Percentiles rank a stretch among this genome's conserved stretches.
phyloP scores from a whole-genome alignment of 2,797 vertebrate genomes.

The Poecilia velifera region DNA sequence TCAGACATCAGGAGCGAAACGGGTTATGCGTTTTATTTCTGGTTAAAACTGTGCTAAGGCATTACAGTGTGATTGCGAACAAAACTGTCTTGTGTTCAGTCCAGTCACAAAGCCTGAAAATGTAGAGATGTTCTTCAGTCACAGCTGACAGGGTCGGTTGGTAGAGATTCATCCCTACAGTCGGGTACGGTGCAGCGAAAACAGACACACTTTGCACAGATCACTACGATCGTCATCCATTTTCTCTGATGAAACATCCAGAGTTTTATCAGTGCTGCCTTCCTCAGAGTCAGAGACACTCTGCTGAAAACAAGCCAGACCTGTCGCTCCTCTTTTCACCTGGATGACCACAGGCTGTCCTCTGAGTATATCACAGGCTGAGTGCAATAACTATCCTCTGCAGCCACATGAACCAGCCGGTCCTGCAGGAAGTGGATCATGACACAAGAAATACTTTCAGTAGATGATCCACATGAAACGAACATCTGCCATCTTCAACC shows the following conservation, averaged over 20 bases:
- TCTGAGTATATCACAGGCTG: neutral
- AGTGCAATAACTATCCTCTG: slow-evolving; percentile 21
- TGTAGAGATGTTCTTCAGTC: slow-evolving; percentile 21
- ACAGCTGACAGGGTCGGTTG: neutral
- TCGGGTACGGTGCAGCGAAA: slow-evolving; percentile 10
- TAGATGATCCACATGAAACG: slow-evolving; percentile 8
- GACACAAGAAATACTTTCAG: slow-evolving; percentile 17
- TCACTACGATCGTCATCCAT: slow-evolving; percentile 1
- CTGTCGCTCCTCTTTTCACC: slow-evolving; percentile 23
- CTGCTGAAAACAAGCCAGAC: slow-evolving; percentile 36
- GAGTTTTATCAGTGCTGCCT: slow-evolving; percentile 23
- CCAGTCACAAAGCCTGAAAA: neutral
- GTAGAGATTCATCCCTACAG: slow-evolving; percentile 29
- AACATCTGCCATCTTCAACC: slow-evolving; percentile 39
- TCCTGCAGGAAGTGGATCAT: slow-evolving; percentile 21
- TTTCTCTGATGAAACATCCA: slow-evolving; percentile 25
- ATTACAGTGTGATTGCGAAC: slow-evolving; percentile 36
- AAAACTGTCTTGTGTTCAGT: slow-evolving; percentile 18
- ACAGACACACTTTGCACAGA: slow-evolving; percentile 6
- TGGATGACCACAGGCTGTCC: slow-evolving; percentile 10
- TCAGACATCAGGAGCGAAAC: neutral
- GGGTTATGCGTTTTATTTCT: neutral
- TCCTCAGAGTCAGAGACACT: slow-evolving; percentile 15
- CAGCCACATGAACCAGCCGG: slow-evolving; percentile 46
- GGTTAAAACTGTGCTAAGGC: slow-evolving; percentile 7